These are phyloP conservation scores for Drosophila percnosoma DNA, from an alignment of 2,888 invertebrate genomes.

Conservation along the genomic window DNA sequence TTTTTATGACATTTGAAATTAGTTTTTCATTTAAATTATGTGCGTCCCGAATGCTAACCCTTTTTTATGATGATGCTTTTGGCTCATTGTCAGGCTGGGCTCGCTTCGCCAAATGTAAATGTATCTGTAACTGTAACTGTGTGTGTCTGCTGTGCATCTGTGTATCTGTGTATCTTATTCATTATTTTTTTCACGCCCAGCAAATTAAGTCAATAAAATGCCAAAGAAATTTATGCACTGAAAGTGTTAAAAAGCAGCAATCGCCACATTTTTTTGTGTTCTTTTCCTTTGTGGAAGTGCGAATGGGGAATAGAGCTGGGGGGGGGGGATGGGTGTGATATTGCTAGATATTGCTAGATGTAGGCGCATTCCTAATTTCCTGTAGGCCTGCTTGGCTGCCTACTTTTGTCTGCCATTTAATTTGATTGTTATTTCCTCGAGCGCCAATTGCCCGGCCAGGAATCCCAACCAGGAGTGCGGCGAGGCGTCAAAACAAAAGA, in stretches of 20 bases:
- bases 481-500: constrained; percentile 65
- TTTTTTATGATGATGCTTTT: constrained; percentile 40
- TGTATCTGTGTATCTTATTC: constrained; percentile 39
- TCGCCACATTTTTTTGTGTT: constrained; percentile 17
- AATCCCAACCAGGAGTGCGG: constrained; percentile 19
- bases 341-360: constrained; percentile 2
- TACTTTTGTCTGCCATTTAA: constrained; percentile 62
- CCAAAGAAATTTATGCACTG: constrained; percentile 63
- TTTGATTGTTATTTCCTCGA: constrained; percentile 75
- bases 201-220: constrained; percentile 75
- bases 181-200: constrained; percentile 73
- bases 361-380: constrained; percentile 72
- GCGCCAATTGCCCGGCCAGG: constrained; percentile 58
- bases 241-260: constrained; percentile 65
- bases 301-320: neutral
- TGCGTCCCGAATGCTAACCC: constrained; percentile 49
- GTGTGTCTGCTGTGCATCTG: constrained; percentile 4
- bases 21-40: constrained; percentile 66
- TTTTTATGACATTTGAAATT: constrained; percentile 63
- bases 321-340: neutral
- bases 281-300: neutral
- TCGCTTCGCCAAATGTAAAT: constrained; percentile 1
- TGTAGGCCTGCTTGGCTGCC: constrained; percentile 28
- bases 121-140: constrained; percentile 3
- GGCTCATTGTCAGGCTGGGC: constrained; percentile 17